Base-by-base conservation (phyloP, 2,888 invertebrate species). In the Lasioglossum leucozonium region DNA sequence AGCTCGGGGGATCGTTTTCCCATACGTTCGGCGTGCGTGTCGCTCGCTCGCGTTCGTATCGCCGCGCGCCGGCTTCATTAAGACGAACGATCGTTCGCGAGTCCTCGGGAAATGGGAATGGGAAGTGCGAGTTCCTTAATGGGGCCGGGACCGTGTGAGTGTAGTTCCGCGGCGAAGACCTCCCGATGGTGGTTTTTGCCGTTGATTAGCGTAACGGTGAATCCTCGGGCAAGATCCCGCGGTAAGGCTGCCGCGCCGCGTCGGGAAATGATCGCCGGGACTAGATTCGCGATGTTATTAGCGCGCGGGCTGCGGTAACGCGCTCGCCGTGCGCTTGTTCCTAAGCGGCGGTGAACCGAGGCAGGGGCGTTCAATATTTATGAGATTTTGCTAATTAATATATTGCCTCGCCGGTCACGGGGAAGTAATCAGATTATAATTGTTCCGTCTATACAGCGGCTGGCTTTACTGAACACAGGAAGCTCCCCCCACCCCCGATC, bases 141-240 rank as follows among this genome's bases (percentile, higher is more conserved):
- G 18, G 16, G 47, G 16, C 47, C 11, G 22, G 22, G 42, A 44
- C 58, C 58, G 74, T 42, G 74, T 74, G 74, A 42, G 74, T 42
- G 58, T 5, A 42, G 22, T 65, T 65, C 51, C 40, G 55, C 10
- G 22, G 51, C 75, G n/a, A 6, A 65, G 51, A 44, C n/a, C 34
- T 58, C 26, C 26, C 62, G 58, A 51, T 72, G 67, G 58, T 73
- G 22, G n/a, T 78, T 86, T 82, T 87, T 72, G 26, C 67, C 55
- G 73, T 72, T 62, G 73, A 79, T 88, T 85, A 82, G 79, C 80
- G 89, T 88, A 88, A 88, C 88, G 89, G 88, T 89, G 88, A 87
- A 88, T 88, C 77, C 87, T 72, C 75, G 65, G 10, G 67, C 67
- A 47, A 67, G 88, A 88, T 86, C 72, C 77, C 37, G 81, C 72